Percentiles rank a stretch among this genome's conserved stretches.
Conservation (phyloP, 92 coral and sea anemone species). For the Meandrina meandrites region DNA sequence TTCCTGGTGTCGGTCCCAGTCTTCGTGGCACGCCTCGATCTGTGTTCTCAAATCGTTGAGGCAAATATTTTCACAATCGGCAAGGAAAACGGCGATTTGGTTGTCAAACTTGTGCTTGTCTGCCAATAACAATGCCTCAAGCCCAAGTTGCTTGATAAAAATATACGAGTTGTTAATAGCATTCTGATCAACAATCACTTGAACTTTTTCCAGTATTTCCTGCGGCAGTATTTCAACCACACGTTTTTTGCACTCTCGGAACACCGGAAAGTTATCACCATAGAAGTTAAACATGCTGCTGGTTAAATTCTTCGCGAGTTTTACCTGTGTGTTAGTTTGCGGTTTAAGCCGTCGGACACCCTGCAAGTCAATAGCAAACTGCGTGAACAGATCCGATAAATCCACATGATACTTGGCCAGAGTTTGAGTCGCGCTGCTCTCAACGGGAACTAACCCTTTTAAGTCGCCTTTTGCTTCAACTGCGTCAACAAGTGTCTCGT, state of each 20-base stretch:
- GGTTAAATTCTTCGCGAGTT: conserved; percentile 83
- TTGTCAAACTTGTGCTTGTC: conserved; percentile 69
- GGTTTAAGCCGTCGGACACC: conserved; percentile 87
- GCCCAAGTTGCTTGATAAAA: conserved; percentile 82
- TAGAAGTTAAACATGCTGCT: conserved; percentile 80
- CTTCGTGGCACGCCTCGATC: conserved; percentile 52
- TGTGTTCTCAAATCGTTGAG: conserved; percentile 75
- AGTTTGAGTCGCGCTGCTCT: conserved; percentile 80
- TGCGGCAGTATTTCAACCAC: conserved; percentile 71
- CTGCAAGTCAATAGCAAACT: conserved; percentile 96
- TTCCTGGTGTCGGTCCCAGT: conserved; percentile 80
- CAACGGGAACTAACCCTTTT: conserved; percentile 69
- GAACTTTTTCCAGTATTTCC: conserved; percentile 81
- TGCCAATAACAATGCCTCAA: conserved; percentile 78
- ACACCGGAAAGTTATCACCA: conserved; percentile 71
- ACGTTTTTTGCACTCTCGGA: conserved; percentile 78
- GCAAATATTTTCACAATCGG: conserved; percentile 82
- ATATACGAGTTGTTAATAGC: conserved; percentile 91
- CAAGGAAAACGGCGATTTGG: conserved; percentile 64
- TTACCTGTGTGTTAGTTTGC: conserved; percentile 81
- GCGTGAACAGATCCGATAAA: conserved; percentile 93
- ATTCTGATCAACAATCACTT: conserved; percentile 86
- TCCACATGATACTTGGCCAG: conserved; percentile 92
- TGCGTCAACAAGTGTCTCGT: conserved; percentile 88
- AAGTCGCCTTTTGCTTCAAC: conserved; percentile 87